Evolutionary conservation across 1,140 invertebrate genomes (phyloP).

Genomic region (Phthorimaea operculella): DNA sequence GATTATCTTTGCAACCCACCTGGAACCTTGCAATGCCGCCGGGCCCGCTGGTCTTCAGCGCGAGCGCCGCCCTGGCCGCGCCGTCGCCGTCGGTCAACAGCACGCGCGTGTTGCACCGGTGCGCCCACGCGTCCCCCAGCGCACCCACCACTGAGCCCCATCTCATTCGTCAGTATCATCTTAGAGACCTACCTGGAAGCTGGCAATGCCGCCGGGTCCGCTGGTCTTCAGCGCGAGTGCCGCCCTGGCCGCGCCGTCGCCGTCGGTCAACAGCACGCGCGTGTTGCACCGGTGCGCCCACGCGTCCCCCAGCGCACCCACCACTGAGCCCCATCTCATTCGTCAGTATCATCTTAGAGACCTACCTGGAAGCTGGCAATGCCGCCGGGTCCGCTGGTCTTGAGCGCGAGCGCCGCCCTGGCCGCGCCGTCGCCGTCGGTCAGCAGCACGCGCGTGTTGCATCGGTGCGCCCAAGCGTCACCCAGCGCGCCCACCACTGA

Average conservation of each 20-base stretch:
- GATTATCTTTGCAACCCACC: constrained; percentile 30
- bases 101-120: constrained; percentile 50
- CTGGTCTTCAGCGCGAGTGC: constrained; percentile 44
- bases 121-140: constrained; percentile 63
- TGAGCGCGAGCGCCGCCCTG: constrained; percentile 38
- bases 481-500: constrained; percentile 56
- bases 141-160: constrained; percentile 51
- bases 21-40: constrained; percentile 37
- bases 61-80: constrained; percentile 28
- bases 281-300: constrained; percentile 60
- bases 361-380: constrained; percentile 43
- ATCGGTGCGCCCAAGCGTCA: constrained; percentile 61
- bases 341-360: constrained; percentile 57
- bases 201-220: constrained; percentile 27
- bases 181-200: constrained; percentile 37
- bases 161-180: constrained; percentile 68
- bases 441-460: constrained; percentile 44
- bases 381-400: constrained; percentile 33
- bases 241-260: constrained; percentile 17
- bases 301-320: constrained; percentile 61
- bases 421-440: constrained; percentile 11
- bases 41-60: constrained; percentile 40
- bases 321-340: constrained; percentile 62
- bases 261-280: constrained; percentile 33
- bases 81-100: constrained; percentile 23